A percentile compares a stretch with the other conserved stretches of the same genome.
Evolutionary conservation across 2,888 invertebrate species (phyloP).

Genomic region (Cistogaster globosa): DNA sequence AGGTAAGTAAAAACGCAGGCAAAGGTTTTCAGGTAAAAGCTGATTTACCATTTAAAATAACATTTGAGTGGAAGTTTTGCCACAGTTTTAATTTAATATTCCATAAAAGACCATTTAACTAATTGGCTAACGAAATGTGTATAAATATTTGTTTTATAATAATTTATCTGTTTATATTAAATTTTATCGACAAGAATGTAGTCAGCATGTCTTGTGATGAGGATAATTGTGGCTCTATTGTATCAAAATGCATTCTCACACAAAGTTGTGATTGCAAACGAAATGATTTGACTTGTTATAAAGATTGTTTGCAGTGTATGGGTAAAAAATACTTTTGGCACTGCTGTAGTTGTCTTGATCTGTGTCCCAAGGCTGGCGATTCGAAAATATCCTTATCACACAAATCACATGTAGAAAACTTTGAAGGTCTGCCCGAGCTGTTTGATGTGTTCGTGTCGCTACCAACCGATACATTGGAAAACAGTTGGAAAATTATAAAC

Average conservation of each 20-base stretch:
- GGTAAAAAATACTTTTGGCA: constrained; percentile 92
- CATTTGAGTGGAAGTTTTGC: neutral
- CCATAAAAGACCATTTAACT: neutral
- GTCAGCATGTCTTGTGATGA: constrained; percentile 88
- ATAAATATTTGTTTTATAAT: neutral
- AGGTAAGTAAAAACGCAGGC: neutral
- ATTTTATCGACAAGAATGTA: neutral
- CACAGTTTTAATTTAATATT: neutral
- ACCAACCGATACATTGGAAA: constrained; percentile 90
- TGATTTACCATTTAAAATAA: neutral
- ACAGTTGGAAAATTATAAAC: constrained; percentile 92
- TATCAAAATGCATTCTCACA: constrained; percentile 97
- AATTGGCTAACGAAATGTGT: neutral
- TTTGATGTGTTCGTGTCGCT: constrained; percentile 90
- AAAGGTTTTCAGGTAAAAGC: neutral
- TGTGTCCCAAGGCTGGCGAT: constrained; percentile 93
- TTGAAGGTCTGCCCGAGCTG: constrained; percentile 91
- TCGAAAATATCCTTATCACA: constrained; percentile 88
- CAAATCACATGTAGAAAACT: constrained; percentile 94
- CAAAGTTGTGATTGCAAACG: constrained; percentile 98
- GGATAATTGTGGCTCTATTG: constrained; percentile 96
- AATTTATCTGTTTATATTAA: neutral
- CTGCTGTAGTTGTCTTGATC: constrained; percentile 98
- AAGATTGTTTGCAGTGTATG: constrained; percentile 95
- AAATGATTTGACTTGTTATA: constrained; percentile 95